A percentile compares a stretch with the other conserved stretches of the same genome.
phyloP scores from a whole-genome alignment of 1,140 invertebrate species.

The Cotesia chilonis region DNA sequence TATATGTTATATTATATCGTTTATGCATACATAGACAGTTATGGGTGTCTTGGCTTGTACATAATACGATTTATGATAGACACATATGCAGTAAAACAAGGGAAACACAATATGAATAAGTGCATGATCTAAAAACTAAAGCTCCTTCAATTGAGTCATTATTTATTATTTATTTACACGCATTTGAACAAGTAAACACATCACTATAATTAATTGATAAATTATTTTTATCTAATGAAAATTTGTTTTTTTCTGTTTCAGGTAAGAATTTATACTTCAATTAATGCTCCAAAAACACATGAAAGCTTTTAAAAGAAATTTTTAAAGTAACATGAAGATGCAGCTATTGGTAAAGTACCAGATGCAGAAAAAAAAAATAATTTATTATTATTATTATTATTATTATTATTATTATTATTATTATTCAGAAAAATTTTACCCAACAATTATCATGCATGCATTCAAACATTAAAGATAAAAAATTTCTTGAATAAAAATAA shows the following conservation, averaged over 20 bases:
- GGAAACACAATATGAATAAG: conserved; percentile 24
- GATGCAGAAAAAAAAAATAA: neutral
- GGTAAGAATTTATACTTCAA: conserved; percentile 37
- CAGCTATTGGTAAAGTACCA: neutral
- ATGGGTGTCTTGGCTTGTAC: conserved; percentile 15
- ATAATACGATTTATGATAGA: conserved; percentile 30
- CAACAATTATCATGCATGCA: neutral
- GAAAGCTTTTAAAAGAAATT: neutral
- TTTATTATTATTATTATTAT: too few relatives aligned
- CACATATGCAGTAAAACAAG: conserved; percentile 23
- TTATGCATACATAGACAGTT: conserved; percentile 1
- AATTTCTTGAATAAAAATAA: neutral
- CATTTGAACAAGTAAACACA: too few relatives aligned
- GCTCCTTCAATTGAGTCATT: conserved; percentile 9
- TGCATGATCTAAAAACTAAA: conserved; percentile 22
- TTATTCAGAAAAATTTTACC: too few relatives aligned
- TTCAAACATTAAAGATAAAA: neutral
- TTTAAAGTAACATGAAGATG: neutral
- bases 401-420: too few relatives aligned
- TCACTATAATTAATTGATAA: too few relatives aligned
- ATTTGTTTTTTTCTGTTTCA: conserved; percentile 43
- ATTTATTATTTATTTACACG: neutral
- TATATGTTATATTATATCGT: neutral
- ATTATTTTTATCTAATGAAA: too few relatives aligned
- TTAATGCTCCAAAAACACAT: neutral